These are phyloP conservation scores for Leucosticte australis DNA, from an alignment of 2,113 vertebrate species.

Conservation along the genomic window DNA sequence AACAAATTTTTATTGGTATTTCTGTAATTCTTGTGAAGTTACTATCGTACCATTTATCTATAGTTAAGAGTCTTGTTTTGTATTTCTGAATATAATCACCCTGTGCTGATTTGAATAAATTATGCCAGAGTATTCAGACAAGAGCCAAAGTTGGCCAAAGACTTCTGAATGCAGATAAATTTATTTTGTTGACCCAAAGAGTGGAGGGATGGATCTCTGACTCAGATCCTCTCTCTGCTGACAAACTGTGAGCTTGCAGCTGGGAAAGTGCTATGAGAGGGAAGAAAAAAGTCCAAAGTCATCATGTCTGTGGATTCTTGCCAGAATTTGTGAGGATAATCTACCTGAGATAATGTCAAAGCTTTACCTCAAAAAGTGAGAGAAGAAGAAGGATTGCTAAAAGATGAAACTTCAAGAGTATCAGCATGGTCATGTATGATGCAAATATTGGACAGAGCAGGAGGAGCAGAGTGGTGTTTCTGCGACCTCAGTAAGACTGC, in stretches of 20 bases:
- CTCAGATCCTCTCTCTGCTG: conserved; percentile 7
- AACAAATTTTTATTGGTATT: not conserved
- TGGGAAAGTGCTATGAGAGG: not conserved
- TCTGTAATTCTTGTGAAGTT: not conserved
- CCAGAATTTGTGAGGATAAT: not conserved
- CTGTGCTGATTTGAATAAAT: not conserved
- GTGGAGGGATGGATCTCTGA: not conserved
- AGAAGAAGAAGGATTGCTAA: not conserved
- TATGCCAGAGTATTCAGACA: not conserved
- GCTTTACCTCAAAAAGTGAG: not conserved
- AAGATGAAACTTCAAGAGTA: not conserved
- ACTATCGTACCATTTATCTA: not conserved
- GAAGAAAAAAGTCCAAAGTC: not conserved
- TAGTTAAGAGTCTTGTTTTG: not conserved
- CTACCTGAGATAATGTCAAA: not conserved
- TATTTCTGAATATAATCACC: not conserved
- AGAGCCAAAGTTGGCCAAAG: not conserved
- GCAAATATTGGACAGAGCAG: not conserved
- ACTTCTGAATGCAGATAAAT: conserved; percentile 4
- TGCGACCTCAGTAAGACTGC: not conserved
- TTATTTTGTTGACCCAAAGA: not conserved
- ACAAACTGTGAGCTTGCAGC: conserved; percentile 5
- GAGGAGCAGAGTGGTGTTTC: not conserved
- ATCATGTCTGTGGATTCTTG: not conserved
- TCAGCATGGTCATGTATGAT: not conserved